Conservation (phyloP, 2,888 invertebrate genomes). For the Spilarctia lutea region DNA sequence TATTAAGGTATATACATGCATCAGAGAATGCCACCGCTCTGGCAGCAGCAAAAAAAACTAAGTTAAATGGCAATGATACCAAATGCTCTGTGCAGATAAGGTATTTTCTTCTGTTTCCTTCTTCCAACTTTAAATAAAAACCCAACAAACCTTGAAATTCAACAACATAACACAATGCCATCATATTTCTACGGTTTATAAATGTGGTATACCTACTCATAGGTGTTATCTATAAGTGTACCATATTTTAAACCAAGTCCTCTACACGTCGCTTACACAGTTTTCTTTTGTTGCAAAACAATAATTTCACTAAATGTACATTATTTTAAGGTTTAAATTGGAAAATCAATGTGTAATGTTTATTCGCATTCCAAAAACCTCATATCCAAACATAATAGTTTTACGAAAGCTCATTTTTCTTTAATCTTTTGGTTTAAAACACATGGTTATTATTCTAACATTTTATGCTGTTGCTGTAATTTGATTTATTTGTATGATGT, state of each 20-base stretch:
- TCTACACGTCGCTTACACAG: slow-evolving; percentile 34
- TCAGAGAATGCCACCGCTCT: too few species aligned
- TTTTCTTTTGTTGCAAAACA: slow-evolving; percentile 26
- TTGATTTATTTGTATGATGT: slow-evolving; percentile 8
- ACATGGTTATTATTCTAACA: slow-evolving; percentile 40
- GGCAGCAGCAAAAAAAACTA: too few species aligned
- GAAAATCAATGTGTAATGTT: slow-evolving; percentile 15
- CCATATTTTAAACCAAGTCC: slow-evolving; percentile 46
- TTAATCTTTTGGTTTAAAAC: slow-evolving; percentile 24
- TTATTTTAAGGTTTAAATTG: too few species aligned
- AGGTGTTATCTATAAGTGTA: too few species aligned
- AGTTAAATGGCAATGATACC: too few species aligned
- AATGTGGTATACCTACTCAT: too few species aligned
- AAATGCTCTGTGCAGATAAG: too few species aligned
- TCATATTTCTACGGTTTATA: too few species aligned
- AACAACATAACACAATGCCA: slow-evolving; percentile 42
- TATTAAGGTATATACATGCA: too few species aligned
- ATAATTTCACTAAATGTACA: too few species aligned
- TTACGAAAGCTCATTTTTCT: slow-evolving; percentile 32
- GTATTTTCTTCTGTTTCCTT: too few species aligned
- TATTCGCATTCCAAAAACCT: slow-evolving; percentile 29
- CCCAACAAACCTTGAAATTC: slow-evolving; percentile 35
- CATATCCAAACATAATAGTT: slow-evolving; percentile 35
- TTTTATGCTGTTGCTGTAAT: slow-evolving; percentile 26
- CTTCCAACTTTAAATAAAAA: slow-evolving; percentile 20